Evolutionary conservation across 1,140 invertebrate genomes (phyloP), one percentile per base, ranked within the genome.

Genomic region (Cryptotermes secundus): DNA sequence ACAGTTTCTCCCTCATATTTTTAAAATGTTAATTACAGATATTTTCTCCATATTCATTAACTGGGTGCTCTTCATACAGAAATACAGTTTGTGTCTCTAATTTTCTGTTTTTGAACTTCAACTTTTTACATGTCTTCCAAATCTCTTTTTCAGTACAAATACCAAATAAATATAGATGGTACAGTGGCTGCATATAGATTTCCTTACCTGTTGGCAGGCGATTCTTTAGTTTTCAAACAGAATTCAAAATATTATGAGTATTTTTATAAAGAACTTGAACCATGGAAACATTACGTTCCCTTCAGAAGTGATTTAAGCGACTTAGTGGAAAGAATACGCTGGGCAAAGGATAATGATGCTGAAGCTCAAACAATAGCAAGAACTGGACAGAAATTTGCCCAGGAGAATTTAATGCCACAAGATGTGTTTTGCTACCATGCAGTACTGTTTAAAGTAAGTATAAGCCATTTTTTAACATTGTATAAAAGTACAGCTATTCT

Each of bases 161-260:
- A 98, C 91, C 97, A 98, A 91, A 89, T 99, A 34, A 97, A 95
- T 88, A 93, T 99, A 81, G 98, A 99, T 93, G 98, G 98, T 34
- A 97, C 97, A 84, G 98, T 99, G 34, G 98, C 98, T 79, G 96
- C 98, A 1, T 99, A 99, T 90, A 92, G 98, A 87, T 93, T 98
- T 84, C 98, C 98, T 3, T 99, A 98, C 90, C 91, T 99, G 24
- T 89, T 99, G 83, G 95, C 93, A 84, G 97, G 98, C 19, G 95
- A 95, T 88, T 94, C 96, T 34, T 89, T 98, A 72, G 94, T 99
- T 22, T 91, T 99, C 3, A 99, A 99, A 91, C 97, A 98, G 90
- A 93, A 97, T 80, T 99, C 98, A 0, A 91, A 93, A 34, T 99
- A 97, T 90, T 98, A 98, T 89, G 98, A 99, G 92, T 95, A 97